Conservation (phyloP, 2,888 invertebrate genomes). For the Amblyjoppa proteus region DNA sequence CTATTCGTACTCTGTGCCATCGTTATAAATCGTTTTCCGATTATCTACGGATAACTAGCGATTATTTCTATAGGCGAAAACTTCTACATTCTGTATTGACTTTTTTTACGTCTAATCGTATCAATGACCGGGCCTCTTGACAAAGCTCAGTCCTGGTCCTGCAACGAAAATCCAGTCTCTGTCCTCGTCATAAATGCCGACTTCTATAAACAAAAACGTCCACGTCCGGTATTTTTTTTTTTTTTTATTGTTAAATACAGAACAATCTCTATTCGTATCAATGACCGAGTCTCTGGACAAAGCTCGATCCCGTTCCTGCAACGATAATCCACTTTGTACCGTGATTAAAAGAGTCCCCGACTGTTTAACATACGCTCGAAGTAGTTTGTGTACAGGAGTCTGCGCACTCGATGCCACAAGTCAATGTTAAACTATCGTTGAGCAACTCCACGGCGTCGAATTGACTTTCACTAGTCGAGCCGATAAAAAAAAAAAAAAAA, state of each 20-base stretch:
- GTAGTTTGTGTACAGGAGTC: background rate
- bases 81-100: background rate
- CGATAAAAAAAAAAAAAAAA: slow-evolving; percentile 1
- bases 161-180: background rate
- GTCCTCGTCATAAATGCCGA: too few species aligned
- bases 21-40: too few species aligned
- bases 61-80: background rate
- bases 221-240: too few species aligned
- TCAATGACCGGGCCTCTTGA: background rate
- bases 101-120: slow-evolving; percentile 18
- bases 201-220: too few species aligned
- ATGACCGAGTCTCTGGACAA: background rate
- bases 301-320: background rate
- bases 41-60: too few species aligned
- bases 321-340: background rate
- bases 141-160: background rate
- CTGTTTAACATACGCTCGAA: too few species aligned
- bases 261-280: too few species aligned
- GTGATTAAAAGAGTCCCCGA: background rate
- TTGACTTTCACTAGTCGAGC: slow-evolving; percentile 49
- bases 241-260: too few species aligned
- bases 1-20: too few species aligned
- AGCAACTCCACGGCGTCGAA: slow-evolving; percentile 10
- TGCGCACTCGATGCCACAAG: background rate
- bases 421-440: background rate